phyloP scores from a whole-genome alignment of 2,113 vertebrate species.

The Oncorhynchus masou region DNA sequence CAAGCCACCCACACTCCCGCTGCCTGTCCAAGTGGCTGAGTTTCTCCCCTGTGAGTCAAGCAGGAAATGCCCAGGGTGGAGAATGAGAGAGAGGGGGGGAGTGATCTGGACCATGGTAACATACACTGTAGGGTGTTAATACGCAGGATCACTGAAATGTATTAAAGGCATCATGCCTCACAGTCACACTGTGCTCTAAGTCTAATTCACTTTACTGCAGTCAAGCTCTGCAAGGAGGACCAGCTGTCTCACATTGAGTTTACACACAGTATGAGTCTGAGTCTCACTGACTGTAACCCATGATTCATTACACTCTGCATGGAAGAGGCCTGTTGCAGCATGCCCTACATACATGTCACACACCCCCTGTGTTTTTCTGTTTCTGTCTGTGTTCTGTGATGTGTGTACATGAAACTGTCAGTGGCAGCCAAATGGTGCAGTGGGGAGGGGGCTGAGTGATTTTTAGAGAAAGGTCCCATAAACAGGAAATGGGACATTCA shows the following conservation, averaged over 20 bases:
- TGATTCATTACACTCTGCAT: neutral
- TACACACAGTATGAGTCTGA: neutral
- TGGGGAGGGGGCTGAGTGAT: conserved; percentile 15
- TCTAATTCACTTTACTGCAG: no score
- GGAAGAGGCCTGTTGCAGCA: neutral
- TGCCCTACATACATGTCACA: neutral
- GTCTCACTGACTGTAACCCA: neutral
- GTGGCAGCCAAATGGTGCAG: neutral
- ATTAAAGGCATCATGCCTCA: no score
- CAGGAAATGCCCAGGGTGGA: neutral
- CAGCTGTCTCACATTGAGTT: neutral
- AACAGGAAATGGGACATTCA: conserved; percentile 32
- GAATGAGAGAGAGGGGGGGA: neutral
- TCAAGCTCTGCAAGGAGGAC: neutral
- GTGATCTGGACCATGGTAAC: neutral
- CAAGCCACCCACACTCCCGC: neutral
- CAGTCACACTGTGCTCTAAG: no score
- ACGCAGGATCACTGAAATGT: no score
- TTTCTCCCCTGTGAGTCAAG: neutral
- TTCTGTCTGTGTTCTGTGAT: neutral
- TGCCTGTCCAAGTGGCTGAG: neutral
- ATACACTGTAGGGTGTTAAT: neutral
- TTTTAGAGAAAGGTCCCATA: conserved; percentile 2
- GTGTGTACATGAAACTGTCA: neutral
- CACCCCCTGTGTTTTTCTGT: neutral